A percentile compares a stretch with the other conserved stretches of the same genome.
Conservation (phyloP, 2,888 invertebrate genomes). For the Oxytorus armatus region DNA sequence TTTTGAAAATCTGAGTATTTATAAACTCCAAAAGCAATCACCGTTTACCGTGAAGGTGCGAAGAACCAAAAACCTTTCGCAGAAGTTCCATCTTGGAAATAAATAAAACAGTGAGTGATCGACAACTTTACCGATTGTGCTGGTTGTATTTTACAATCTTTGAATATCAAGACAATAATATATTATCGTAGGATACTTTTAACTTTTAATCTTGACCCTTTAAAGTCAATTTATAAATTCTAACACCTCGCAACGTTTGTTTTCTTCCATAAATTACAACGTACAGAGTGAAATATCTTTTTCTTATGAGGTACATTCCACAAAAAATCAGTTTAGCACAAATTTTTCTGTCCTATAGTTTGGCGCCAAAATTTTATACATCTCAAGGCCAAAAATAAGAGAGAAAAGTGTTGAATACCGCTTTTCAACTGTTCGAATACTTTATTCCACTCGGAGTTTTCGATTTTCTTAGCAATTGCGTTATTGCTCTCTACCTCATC, state of each 20-base stretch:
- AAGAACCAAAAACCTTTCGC: no score
- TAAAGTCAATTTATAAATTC: conserved; percentile 41
- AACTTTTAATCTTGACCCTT: conserved; percentile 37
- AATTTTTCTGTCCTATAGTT: background rate
- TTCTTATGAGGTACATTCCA: background rate
- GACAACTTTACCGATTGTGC: conserved; percentile 26
- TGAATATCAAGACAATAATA: conserved; percentile 41
- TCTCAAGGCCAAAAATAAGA: conserved; percentile 1
- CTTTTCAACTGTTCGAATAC: conserved; percentile 9
- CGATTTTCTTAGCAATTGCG: background rate
- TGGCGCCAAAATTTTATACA: conserved; percentile 4
- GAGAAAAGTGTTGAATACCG: background rate
- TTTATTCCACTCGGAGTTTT: background rate
- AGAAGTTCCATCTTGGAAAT: background rate
- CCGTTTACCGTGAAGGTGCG: background rate
- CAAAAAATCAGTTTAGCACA: background rate
- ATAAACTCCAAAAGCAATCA: background rate
- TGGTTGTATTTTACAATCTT: conserved; percentile 40
- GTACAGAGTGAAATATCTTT: conserved; percentile 33
- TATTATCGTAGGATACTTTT: conserved; percentile 20
- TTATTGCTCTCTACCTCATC: background rate
- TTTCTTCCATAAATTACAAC: conserved; percentile 11
- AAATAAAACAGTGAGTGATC: conserved; percentile 7
- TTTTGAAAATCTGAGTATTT: no score
- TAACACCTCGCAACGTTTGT: conserved; percentile 39